These are phyloP conservation scores for Sminthurides bifidus DNA, from an alignment of 1,140 invertebrate genomes.

Conservation along the genomic window DNA sequence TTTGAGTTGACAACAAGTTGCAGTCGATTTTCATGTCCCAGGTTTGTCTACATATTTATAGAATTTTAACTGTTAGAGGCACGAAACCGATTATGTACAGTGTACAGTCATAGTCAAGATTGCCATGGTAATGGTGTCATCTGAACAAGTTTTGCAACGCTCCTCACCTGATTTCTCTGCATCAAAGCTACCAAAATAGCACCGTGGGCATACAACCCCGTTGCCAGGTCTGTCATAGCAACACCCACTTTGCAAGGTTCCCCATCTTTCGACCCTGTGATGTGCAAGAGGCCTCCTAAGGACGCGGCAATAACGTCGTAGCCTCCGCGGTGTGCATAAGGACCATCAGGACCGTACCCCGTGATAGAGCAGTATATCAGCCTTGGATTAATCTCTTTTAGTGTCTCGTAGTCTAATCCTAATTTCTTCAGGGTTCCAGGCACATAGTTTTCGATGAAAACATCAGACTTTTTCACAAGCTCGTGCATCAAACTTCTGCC, in stretches of 20 bases:
- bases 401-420: slow-evolving; percentile 63
- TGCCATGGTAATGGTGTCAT: no score
- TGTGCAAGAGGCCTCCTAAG: slow-evolving; percentile 74
- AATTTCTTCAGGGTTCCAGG: slow-evolving; percentile 73
- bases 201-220: slow-evolving; percentile 88
- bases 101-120: no score
- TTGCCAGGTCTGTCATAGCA: slow-evolving; percentile 82
- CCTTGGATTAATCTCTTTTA: slow-evolving; percentile 57
- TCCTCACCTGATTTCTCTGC: slow-evolving; percentile 16
- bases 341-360: slow-evolving; percentile 77
- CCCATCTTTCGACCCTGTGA: slow-evolving; percentile 72
- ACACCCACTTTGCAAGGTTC: slow-evolving; percentile 85
- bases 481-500: slow-evolving; percentile 63
- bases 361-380: slow-evolving; percentile 91
- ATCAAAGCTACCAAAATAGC: slow-evolving; percentile 73
- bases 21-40: slow-evolving; percentile 88
- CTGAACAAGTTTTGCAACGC: no score
- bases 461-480: slow-evolving; percentile 62
- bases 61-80: no score
- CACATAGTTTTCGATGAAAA: slow-evolving; percentile 88
- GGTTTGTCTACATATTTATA: slow-evolving; percentile 58
- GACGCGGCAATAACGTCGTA: slow-evolving; percentile 94
- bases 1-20: slow-evolving; percentile 83
- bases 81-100: no score
- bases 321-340: slow-evolving; percentile 60